Percentiles rank a stretch among this genome's conserved stretches.
These are phyloP conservation scores for Panurus biarmicus DNA, from an alignment of 2,113 vertebrate genomes.

Conservation along the genomic window DNA sequence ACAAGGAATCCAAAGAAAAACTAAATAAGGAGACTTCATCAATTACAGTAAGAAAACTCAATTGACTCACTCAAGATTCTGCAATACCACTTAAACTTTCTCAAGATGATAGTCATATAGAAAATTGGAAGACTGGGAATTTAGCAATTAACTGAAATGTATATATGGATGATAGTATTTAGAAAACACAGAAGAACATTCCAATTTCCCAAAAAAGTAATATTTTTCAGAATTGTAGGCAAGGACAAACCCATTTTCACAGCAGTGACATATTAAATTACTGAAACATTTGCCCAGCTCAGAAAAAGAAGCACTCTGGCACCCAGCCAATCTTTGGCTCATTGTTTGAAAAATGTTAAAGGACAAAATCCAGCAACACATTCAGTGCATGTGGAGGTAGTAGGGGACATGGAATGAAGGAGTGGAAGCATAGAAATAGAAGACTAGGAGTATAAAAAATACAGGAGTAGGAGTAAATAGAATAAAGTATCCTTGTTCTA, in stretches of 20 bases:
- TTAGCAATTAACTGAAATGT: neutral
- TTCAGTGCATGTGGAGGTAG: neutral
- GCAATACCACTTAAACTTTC: neutral
- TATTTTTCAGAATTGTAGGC: neutral
- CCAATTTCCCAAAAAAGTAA: neutral
- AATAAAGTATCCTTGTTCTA: neutral
- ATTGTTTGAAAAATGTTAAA: neutral
- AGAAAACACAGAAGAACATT: neutral
- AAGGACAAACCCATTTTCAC: neutral
- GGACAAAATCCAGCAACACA: neutral
- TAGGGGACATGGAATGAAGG: neutral
- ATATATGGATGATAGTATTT: neutral
- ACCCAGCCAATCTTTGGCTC: neutral
- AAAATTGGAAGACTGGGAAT: neutral
- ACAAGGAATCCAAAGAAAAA: too few relatives aligned
- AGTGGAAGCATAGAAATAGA: neutral
- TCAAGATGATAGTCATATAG: neutral
- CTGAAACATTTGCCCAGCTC: neutral
- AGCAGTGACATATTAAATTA: neutral
- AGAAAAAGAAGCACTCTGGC: neutral
- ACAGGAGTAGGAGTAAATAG: neutral
- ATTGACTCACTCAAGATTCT: neutral
- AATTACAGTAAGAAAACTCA: neutral
- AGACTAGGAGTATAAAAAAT: neutral
- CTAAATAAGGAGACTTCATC: neutral